Evolutionary conservation across 2,113 vertebrate genomes (phyloP), one percentile per base, ranked within the genome.

Genomic region (Odocoileus hemionus): DNA sequence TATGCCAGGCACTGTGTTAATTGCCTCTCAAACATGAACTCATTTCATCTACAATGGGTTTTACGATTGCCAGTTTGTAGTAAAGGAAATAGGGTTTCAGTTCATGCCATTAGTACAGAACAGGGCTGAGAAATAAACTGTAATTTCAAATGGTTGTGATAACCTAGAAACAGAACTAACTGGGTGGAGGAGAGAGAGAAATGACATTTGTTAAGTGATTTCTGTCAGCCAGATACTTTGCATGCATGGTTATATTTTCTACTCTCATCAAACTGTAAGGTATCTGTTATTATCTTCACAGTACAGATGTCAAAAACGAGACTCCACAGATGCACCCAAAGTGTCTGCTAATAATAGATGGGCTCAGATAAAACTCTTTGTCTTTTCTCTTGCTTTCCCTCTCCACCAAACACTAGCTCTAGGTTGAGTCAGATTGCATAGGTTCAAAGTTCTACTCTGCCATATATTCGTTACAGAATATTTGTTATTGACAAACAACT

Each of bases 21-120:
- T 33, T 92, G 88, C 85, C 60, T 94, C 86, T 96, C 85, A 93
- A 70, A 86, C n/a, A 86, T 58, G 47, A 70, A 86, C 55, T 92
- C 85, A 94, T 78, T 96, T 92, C 82, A 94, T 90, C 25, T 85
- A 93, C 33, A 28, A n/a, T 47, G 45, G 58, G 43, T 88, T 89
- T 97, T 96, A 91, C 85, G 82, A 54, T 25, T 86, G 36, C 14
- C 50, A 67, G 87, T 0, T 94, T 88, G 64, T 13, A 91, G 17
- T 91, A 78, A 79, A 94, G 80, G 52, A 91, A 95, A 80, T 12
- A 36, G 33, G 47, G 50, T 9, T 94, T 58, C n/a, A 78, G 54
- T 88, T 92, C n/a, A n/a, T 39, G 39, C 12, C 78, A 50, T 25
- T 93, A 43, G 58, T 54, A 12, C 11, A 82, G 55, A 47, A 78